Conservation (phyloP, 2,888 invertebrate genomes). For the Apamea crenata region DNA sequence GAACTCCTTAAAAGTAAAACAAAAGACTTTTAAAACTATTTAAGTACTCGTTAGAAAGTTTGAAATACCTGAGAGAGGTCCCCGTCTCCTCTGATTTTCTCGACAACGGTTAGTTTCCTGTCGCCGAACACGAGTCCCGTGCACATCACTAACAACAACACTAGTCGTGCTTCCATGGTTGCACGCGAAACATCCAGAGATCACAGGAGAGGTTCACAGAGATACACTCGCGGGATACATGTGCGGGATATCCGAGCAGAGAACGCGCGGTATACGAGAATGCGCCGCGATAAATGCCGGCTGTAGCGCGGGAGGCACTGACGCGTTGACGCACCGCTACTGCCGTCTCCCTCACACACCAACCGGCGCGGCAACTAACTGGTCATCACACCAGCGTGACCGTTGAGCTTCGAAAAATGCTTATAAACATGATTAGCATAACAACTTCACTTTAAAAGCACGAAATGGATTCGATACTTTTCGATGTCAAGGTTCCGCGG, state of each 20-base stretch:
- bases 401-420: slow-evolving; percentile 80
- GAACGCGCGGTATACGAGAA: slow-evolving; percentile 76
- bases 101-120: slow-evolving; percentile 89
- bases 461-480: slow-evolving; percentile 38
- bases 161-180: slow-evolving; percentile 82
- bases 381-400: slow-evolving; percentile 79
- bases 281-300: slow-evolving; percentile 85
- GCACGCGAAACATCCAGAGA: slow-evolving; percentile 76
- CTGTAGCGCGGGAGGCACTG: slow-evolving; percentile 77
- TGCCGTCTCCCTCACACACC: slow-evolving; percentile 80
- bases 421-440: slow-evolving; percentile 59
- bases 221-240: slow-evolving; percentile 83
- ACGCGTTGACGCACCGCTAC: slow-evolving; percentile 77
- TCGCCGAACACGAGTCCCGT: slow-evolving; percentile 78
- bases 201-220: slow-evolving; percentile 77
- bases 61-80: slow-evolving; percentile 92
- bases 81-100: slow-evolving; percentile 92
- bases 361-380: slow-evolving; percentile 73
- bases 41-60: slow-evolving; percentile 75
- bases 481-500: slow-evolving; percentile 34
- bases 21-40: slow-evolving; percentile 58
- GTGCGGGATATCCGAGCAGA: slow-evolving; percentile 62
- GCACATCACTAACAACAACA: slow-evolving; percentile 86
- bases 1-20: slow-evolving; percentile 49
- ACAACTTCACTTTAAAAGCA: slow-evolving; percentile 48